These are phyloP conservation scores for Adelphocoris suturalis DNA, from an alignment of 2,888 invertebrate species.

Conservation along the genomic window DNA sequence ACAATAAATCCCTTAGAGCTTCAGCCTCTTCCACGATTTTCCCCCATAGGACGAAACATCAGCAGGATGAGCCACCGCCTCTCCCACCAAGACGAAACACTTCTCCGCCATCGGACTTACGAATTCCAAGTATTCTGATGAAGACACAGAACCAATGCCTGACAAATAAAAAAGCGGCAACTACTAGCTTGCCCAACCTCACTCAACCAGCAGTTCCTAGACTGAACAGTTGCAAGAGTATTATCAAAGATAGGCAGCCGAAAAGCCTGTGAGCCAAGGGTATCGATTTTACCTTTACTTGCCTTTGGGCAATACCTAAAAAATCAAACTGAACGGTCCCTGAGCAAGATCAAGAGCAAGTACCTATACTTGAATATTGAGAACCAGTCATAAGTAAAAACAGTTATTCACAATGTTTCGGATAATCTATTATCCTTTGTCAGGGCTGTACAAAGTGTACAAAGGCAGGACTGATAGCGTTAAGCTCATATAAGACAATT, in stretches of 20 bases:
- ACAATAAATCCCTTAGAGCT: slow-evolving; percentile 63
- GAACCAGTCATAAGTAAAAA: too few species aligned
- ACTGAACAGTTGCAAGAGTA: background rate
- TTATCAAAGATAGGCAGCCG: background rate
- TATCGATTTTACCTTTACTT: too few species aligned
- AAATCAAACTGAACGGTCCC: too few species aligned
- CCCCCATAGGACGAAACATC: background rate
- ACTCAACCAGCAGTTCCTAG: background rate
- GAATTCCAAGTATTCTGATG: background rate
- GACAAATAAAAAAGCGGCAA: slow-evolving; percentile 6
- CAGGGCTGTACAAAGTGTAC: too few species aligned
- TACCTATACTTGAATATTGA: too few species aligned
- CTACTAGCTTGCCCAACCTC: slow-evolving; percentile 70
- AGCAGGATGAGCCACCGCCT: background rate
- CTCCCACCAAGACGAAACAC: slow-evolving; percentile 52
- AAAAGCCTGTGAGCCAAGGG: background rate
- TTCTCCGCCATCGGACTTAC: slow-evolving; percentile 37
- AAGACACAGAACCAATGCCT: background rate
- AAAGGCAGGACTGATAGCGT: too few species aligned
- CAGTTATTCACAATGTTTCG: too few species aligned
- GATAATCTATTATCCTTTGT: too few species aligned
- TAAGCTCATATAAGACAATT: too few species aligned
- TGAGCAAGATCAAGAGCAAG: too few species aligned
- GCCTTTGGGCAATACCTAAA: too few species aligned
- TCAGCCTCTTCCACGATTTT: slow-evolving; percentile 1